Conservation (phyloP, 2,113 vertebrate species). For the Centropus bengalensis region DNA sequence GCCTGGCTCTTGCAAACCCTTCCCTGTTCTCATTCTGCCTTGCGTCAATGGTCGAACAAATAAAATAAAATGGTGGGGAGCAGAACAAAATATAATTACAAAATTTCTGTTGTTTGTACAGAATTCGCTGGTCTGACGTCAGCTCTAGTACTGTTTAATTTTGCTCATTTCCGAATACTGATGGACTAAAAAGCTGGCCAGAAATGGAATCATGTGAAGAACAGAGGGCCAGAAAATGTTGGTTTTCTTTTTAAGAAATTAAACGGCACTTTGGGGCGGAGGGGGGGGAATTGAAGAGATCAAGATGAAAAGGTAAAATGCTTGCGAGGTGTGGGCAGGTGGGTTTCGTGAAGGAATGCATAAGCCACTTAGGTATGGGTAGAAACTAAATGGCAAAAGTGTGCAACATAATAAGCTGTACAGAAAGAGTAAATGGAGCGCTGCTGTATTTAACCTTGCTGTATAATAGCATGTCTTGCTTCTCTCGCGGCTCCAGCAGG, state of each 20-base stretch:
- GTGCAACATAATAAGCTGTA: not conserved
- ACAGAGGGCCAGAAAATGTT: not conserved
- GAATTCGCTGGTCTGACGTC: not conserved
- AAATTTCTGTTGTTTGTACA: not conserved
- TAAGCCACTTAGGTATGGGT: not conserved
- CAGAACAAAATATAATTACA: not conserved
- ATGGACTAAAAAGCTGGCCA: not conserved
- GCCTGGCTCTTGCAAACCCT: accelerated
- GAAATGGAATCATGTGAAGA: not conserved
- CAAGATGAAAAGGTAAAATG: not conserved
- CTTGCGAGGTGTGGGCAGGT: not conserved
- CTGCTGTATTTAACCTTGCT: not conserved
- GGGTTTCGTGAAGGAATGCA: slow-evolving; percentile 3
- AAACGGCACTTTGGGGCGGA: not conserved
- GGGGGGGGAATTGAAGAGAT: not conserved
- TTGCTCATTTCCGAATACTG: not conserved
- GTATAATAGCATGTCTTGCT: not conserved
- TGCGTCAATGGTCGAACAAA: not conserved
- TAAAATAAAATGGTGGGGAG: not conserved
- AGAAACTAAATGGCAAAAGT: not conserved
- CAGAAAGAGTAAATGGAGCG: not conserved
- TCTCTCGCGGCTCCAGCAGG: not conserved
- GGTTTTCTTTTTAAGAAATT: not conserved
- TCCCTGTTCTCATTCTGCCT: not conserved
- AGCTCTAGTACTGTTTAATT: not conserved